phyloP scores from a whole-genome alignment of 2,797 vertebrate species.

The Thamnophis elegans region DNA sequence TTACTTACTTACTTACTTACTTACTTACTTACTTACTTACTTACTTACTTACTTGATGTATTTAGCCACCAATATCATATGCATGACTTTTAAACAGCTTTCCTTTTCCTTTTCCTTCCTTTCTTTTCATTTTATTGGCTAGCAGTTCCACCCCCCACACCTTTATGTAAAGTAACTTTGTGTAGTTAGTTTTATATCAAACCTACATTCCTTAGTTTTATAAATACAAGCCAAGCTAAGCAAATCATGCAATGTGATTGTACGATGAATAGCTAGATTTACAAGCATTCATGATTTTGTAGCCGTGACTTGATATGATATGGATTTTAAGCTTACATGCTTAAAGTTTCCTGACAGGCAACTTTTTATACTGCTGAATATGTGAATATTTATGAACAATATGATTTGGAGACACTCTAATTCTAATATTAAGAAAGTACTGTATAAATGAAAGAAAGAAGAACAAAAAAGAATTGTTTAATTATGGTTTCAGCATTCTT shows the following conservation, averaged over 20 bases:
- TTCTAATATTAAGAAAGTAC: neutral
- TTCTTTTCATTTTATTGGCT: neutral
- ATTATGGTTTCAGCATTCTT: neutral
- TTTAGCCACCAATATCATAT: neutral
- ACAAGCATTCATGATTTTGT: neutral
- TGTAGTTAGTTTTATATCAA: neutral
- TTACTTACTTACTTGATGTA: neutral
- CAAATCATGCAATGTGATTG: neutral
- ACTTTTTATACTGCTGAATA: neutral
- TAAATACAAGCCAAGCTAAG: neutral
- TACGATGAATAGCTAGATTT: neutral
- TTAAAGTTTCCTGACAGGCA: neutral
- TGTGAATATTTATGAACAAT: neutral
- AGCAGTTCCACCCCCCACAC: neutral
- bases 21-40: neutral
- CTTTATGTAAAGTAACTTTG: neutral
- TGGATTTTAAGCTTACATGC: neutral
- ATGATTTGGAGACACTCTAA: neutral
- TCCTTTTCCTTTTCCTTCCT: neutral
- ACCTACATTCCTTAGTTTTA: neutral
- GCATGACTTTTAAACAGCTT: neutral
- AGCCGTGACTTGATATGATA: slow-evolving; percentile 7
- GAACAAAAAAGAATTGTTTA: neutral
- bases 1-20: too few relatives aligned
- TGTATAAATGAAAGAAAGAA: neutral